Percentiles rank a stretch among this genome's conserved stretches.
These are phyloP conservation scores for Pocillopora verrucosa DNA, from an alignment of 64 coral and sea anemone species.

Conservation along the genomic window DNA sequence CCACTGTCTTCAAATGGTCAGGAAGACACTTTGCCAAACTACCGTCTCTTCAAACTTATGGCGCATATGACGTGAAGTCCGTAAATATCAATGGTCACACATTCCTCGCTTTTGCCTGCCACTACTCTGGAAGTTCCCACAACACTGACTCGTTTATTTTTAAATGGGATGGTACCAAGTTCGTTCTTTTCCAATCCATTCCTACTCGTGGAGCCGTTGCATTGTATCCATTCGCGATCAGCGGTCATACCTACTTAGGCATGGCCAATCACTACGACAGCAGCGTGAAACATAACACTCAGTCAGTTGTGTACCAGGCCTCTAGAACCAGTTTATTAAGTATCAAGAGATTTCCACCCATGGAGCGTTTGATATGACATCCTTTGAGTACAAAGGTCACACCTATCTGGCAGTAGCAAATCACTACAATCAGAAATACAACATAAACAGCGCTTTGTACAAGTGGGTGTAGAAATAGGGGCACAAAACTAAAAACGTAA, in stretches of 20 bases:
- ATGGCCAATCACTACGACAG: conserved; percentile 13
- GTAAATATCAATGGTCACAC: conserved; percentile 61
- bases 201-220: conserved; percentile 39
- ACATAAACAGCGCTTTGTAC: conserved; percentile 45
- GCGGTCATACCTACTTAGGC: conserved; percentile 48
- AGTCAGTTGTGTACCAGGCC: conserved; percentile 59
- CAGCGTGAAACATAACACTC: neutral
- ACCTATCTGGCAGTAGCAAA: conserved; percentile 55
- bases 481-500: neutral
- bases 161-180: conserved; percentile 35
- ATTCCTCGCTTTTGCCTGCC: conserved; percentile 38
- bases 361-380: conserved; percentile 29
- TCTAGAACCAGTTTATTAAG: conserved; percentile 51
- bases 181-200: conserved; percentile 44
- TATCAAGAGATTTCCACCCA: conserved; percentile 56
- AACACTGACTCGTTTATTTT: conserved; percentile 38
- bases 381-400: conserved; percentile 64
- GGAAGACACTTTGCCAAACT: conserved; percentile 13
- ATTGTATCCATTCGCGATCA: conserved; percentile 53
- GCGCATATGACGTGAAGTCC: conserved; percentile 22
- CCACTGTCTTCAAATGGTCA: conserved; percentile 17
- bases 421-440: conserved; percentile 26
- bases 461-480: conserved; percentile 50
- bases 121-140: conserved; percentile 30
- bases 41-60: conserved; percentile 40